These are phyloP conservation scores for Pachycephala philippinensis DNA, from an alignment of 2,113 vertebrate genomes.

Conservation along the genomic window DNA sequence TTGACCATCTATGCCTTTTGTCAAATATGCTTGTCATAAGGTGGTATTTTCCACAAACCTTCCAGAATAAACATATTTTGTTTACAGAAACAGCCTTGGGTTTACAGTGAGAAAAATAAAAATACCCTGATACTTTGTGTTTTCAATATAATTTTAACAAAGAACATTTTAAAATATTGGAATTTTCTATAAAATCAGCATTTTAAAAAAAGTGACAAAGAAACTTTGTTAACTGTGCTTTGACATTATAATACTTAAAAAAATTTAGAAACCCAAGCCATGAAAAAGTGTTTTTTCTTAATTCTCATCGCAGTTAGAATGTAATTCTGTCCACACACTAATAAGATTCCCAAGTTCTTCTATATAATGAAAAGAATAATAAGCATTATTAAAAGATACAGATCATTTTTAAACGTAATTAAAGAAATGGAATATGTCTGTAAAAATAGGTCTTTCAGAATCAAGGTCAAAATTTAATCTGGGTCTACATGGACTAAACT, in stretches of 20 bases:
- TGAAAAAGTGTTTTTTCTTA: neutral
- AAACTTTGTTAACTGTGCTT: neutral
- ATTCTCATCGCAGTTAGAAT: neutral
- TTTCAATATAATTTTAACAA: neutral
- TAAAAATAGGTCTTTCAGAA: neutral
- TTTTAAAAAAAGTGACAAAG: neutral
- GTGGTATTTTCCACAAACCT: neutral
- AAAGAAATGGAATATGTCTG: neutral
- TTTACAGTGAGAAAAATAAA: neutral
- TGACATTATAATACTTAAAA: neutral
- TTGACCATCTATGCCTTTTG: neutral
- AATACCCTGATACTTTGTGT: neutral
- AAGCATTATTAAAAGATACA: neutral
- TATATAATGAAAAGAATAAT: neutral
- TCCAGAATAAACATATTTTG: conserved; percentile 10
- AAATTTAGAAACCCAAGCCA: neutral
- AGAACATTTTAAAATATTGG: neutral
- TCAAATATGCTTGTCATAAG: conserved; percentile 18
- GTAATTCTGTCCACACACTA: neutral
- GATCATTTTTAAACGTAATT: neutral
- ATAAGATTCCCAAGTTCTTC: neutral
- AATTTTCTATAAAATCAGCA: neutral
- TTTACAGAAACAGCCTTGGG: neutral
- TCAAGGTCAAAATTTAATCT: neutral
- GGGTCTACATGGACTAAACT: neutral